These are phyloP conservation scores for Clistopyga incitator DNA, from an alignment of 2,888 invertebrate species.

Conservation along the genomic window DNA sequence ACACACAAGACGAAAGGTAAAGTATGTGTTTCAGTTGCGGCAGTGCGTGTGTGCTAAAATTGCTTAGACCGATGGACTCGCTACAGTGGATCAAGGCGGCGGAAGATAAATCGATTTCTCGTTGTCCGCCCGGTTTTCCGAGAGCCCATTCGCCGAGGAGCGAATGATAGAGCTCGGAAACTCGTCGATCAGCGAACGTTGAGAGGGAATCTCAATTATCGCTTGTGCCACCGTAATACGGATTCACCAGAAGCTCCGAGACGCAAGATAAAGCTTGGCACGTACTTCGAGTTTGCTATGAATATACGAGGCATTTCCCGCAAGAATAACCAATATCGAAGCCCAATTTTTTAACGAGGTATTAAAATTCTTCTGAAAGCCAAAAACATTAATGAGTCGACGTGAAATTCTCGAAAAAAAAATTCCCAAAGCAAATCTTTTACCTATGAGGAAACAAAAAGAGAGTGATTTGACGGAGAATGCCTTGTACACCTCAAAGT, in stretches of 20 bases:
- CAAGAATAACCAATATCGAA: neutral
- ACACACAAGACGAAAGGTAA: conserved; percentile 41
- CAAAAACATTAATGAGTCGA: too few species aligned
- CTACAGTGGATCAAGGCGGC: conserved; percentile 48
- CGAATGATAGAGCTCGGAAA: conserved; percentile 51
- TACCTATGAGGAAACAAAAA: neutral
- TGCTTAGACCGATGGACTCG: conserved; percentile 39
- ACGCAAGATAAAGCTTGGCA: conserved; percentile 23
- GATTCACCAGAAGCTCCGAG: conserved; percentile 43
- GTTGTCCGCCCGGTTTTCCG: conserved; percentile 60
- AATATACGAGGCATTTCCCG: neutral
- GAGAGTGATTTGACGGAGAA: neutral
- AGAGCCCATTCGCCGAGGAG: conserved; percentile 32
- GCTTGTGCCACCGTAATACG: conserved; percentile 64
- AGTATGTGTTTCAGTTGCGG: conserved; percentile 25
- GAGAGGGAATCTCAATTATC: conserved; percentile 70
- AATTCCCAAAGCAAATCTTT: too few species aligned
- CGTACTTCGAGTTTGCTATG: conserved; percentile 16
- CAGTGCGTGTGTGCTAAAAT: conserved; percentile 58
- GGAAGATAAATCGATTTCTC: conserved; percentile 66
- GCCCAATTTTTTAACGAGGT: too few species aligned
- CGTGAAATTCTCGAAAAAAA: too few species aligned
- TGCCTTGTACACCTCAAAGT: neutral
- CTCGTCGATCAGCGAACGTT: conserved; percentile 65
- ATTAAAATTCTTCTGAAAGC: too few species aligned